These are phyloP conservation scores for Acleris holmiana DNA, from an alignment of 2,888 invertebrate species.

Conservation along the genomic window DNA sequence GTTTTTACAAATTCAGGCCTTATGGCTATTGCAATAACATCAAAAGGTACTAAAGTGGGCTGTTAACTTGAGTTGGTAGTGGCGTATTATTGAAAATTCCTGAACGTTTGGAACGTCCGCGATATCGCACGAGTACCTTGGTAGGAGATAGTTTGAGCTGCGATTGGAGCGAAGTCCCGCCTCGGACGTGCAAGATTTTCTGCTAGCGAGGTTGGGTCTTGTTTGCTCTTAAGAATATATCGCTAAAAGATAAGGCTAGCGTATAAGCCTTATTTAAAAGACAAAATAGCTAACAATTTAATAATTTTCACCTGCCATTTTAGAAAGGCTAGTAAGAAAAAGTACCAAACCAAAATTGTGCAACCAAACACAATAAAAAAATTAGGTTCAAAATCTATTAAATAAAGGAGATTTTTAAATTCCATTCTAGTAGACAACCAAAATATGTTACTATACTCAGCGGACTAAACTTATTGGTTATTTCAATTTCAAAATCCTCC, in stretches of 20 bases:
- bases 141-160: conserved; percentile 67
- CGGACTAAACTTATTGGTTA: too few species aligned
- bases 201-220: conserved; percentile 53
- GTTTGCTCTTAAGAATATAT: conserved; percentile 41
- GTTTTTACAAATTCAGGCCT: conserved; percentile 43
- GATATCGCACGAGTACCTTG: conserved; percentile 64
- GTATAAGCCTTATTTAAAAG: not conserved
- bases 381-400: too few species aligned
- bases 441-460: too few species aligned
- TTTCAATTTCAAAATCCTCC: not conserved
- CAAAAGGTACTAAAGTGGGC: conserved; percentile 22
- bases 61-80: conserved; percentile 42
- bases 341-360: too few species aligned
- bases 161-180: conserved; percentile 68
- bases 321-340: too few species aligned
- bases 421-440: too few species aligned
- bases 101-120: conserved; percentile 69
- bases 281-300: not conserved
- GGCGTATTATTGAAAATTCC: conserved; percentile 81
- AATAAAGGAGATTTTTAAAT: too few species aligned
- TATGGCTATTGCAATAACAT: conserved; percentile 40
- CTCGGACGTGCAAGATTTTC: conserved; percentile 63
- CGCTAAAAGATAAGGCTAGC: conserved; percentile 19
- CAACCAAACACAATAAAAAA: too few species aligned
- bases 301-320: too few species aligned